These are phyloP conservation scores for Heliothis subflexa DNA, from an alignment of 1,140 invertebrate species.

Conservation along the genomic window DNA sequence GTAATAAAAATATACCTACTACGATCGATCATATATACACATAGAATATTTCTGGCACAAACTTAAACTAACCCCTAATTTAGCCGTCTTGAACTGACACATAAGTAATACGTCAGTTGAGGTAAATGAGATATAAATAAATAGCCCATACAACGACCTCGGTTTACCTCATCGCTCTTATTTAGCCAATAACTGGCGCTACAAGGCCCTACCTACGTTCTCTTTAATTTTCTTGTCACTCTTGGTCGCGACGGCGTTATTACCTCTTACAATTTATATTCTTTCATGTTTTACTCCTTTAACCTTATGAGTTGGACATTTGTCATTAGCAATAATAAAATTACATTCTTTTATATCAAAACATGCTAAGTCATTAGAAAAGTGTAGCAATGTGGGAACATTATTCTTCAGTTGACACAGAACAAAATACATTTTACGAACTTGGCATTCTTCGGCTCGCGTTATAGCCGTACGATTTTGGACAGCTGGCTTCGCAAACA, in stretches of 20 bases:
- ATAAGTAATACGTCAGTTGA: background rate
- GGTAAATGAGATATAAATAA: conserved; percentile 5
- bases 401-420: too few species aligned
- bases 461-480: background rate
- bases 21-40: conserved; percentile 5
- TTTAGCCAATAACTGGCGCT: conserved; percentile 15
- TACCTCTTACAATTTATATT: background rate
- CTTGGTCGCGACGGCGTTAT: background rate
- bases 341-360: too few species aligned
- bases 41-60: background rate
- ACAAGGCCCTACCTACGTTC: background rate
- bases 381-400: too few species aligned
- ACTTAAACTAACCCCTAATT: conserved; percentile 20
- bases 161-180: conserved; percentile 20
- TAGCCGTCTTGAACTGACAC: background rate
- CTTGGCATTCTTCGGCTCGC: background rate
- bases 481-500: background rate
- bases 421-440: too few species aligned
- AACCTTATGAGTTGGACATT: background rate
- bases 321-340: too few species aligned
- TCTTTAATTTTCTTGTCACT: conserved; percentile 13
- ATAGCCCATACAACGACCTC: conserved; percentile 1
- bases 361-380: too few species aligned
- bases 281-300: background rate
- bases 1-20: background rate